These are phyloP conservation scores for Panagrolaimus sp. DNA, from an alignment of 1,140 invertebrate genomes.

Conservation along the genomic window DNA sequence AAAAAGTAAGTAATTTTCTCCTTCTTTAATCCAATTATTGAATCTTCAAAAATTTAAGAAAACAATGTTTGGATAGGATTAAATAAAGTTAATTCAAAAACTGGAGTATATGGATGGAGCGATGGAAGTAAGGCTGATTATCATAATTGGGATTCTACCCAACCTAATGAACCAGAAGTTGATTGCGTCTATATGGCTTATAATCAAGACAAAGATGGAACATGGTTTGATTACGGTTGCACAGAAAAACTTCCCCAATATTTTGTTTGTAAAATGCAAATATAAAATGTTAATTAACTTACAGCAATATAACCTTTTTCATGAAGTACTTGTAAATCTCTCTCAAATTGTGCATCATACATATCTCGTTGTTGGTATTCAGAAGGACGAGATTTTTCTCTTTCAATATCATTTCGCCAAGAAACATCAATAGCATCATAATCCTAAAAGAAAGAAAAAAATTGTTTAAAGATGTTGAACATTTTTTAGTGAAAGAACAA, in stretches of 20 bases:
- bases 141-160: constrained; percentile 53
- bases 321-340: constrained; percentile 53
- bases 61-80: constrained; percentile 56
- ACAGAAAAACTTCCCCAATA: constrained; percentile 47
- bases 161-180: constrained; percentile 51
- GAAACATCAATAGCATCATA: constrained; percentile 53
- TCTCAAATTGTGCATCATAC: constrained; percentile 39
- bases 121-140: constrained; percentile 36
- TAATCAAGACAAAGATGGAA: constrained; percentile 49
- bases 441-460: constrained; percentile 42
- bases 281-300: constrained; percentile 20
- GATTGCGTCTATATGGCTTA: constrained; percentile 54
- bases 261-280: constrained; percentile 47
- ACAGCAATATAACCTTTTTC: constrained; percentile 47
- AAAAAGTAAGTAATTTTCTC: constrained; percentile 41
- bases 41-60: constrained; percentile 31
- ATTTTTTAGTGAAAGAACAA: neutral
- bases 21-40: neutral
- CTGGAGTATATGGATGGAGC: constrained; percentile 44
- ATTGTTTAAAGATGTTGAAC: neutral
- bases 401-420: constrained; percentile 53
- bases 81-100: constrained; percentile 41
- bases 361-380: neutral
- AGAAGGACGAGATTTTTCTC: constrained; percentile 40
- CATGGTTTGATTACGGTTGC: constrained; percentile 53